Percentiles rank a stretch among this genome's conserved stretches.
phyloP scores from a whole-genome alignment of 2,113 vertebrate species.

The Equus quagga region DNA sequence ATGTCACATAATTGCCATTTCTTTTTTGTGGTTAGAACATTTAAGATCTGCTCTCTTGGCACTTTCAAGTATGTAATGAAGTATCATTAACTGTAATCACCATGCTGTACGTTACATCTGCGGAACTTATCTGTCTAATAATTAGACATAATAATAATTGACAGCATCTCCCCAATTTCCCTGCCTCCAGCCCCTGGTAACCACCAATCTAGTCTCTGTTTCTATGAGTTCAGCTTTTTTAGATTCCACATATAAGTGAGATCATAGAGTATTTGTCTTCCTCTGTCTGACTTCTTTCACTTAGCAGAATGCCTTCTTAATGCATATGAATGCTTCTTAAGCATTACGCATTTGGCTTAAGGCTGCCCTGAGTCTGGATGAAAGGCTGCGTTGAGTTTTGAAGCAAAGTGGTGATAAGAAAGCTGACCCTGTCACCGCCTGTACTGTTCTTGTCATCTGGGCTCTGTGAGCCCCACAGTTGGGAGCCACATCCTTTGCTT shows the following conservation, averaged over 20 bases:
- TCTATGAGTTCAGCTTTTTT: not conserved
- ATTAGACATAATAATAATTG: not conserved
- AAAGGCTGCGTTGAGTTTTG: not conserved
- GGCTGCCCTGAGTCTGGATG: not conserved
- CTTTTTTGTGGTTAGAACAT: not conserved
- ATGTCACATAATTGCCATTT: not conserved
- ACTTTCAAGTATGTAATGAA: not conserved
- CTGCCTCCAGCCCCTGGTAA: not conserved
- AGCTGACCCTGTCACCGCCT: not conserved
- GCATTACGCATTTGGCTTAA: not conserved
- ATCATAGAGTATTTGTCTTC: not conserved
- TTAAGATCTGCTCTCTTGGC: not conserved
- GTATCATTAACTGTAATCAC: not conserved
- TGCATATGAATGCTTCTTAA: not conserved
- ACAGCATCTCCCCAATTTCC: not conserved
- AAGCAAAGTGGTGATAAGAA: not conserved
- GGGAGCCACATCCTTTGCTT: not conserved
- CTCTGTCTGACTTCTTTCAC: not conserved
- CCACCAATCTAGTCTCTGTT: not conserved
- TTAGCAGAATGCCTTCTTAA: not conserved
- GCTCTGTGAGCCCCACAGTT: not conserved
- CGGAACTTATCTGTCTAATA: not conserved
- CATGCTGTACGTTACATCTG: not conserved
- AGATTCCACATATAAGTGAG: not conserved
- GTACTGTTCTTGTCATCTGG: not conserved